Conservation (phyloP, 2,888 invertebrate species). For the Dilophus febrilis region DNA sequence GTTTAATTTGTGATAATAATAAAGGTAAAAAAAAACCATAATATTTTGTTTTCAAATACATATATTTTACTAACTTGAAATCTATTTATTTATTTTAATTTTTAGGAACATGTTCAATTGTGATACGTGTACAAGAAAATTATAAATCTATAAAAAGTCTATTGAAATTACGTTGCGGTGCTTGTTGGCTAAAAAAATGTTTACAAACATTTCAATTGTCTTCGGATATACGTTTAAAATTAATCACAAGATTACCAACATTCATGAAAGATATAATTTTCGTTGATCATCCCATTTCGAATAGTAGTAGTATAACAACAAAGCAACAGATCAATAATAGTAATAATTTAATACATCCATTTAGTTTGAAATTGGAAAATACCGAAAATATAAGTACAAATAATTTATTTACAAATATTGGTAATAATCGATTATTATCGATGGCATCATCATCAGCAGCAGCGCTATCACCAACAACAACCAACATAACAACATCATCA, state of each 20-base stretch:
- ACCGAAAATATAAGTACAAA: neutral
- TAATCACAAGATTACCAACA: constrained; percentile 51
- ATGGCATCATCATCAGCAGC: neutral
- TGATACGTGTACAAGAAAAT: no score
- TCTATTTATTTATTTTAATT: constrained; percentile 3
- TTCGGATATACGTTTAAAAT: constrained; percentile 43
- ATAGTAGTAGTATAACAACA: no score
- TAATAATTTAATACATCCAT: neutral
- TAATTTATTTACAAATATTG: neutral
- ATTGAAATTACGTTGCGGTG: constrained; percentile 60
- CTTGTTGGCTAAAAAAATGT: constrained; percentile 78
- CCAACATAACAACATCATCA: neutral
- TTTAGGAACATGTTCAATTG: no score
- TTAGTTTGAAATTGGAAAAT: neutral
- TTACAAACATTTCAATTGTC: constrained; percentile 64
- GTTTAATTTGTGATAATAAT: constrained; percentile 8
- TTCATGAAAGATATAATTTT: constrained; percentile 40
- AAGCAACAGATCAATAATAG: neutral
- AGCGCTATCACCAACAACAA: constrained; percentile 1
- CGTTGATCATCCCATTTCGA: no score
- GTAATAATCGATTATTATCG: no score
- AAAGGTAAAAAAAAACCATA: constrained; percentile 18
- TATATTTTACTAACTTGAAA: constrained; percentile 1
- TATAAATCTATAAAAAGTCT: constrained; percentile 48
- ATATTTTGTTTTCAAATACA: constrained; percentile 3